Percentiles rank a stretch among this genome's conserved stretches.
These are phyloP conservation scores for Actenoides lindsayi DNA, from an alignment of 2,113 vertebrate species.

Conservation along the genomic window DNA sequence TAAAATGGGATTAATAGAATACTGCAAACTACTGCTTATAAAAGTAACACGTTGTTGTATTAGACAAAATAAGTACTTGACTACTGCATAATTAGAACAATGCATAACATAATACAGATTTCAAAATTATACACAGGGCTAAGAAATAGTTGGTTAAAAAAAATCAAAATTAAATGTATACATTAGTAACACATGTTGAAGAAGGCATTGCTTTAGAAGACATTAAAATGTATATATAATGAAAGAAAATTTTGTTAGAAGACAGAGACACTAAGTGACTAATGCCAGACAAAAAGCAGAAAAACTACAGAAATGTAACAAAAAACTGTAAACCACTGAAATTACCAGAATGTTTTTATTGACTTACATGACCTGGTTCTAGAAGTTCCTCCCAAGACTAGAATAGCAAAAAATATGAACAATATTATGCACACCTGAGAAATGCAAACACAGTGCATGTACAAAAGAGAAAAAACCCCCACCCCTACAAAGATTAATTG, in stretches of 20 bases:
- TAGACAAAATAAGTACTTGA: background rate
- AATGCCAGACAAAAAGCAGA: background rate
- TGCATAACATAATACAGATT: background rate
- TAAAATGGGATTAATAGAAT: background rate
- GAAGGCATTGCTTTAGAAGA: background rate
- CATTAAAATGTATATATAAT: background rate
- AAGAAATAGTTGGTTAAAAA: background rate
- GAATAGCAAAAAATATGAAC: background rate
- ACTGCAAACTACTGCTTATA: background rate
- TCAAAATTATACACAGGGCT: background rate
- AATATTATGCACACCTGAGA: background rate
- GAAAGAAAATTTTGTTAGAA: background rate
- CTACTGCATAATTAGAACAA: background rate
- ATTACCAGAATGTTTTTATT: background rate
- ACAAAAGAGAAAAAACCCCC: background rate
- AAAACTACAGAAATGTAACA: background rate
- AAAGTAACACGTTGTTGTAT: background rate
- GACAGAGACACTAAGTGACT: background rate
- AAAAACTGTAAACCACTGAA: background rate
- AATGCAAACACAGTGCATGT: background rate
- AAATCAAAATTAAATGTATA: background rate
- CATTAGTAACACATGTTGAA: background rate
- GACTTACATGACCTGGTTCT: background rate
- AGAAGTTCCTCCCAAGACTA: background rate
- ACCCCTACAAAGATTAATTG: background rate